Percentiles rank a stretch among this genome's conserved stretches.
Evolutionary conservation across 2,888 invertebrate genomes (phyloP).

Genomic region (Microctonus aethiopoides): DNA sequence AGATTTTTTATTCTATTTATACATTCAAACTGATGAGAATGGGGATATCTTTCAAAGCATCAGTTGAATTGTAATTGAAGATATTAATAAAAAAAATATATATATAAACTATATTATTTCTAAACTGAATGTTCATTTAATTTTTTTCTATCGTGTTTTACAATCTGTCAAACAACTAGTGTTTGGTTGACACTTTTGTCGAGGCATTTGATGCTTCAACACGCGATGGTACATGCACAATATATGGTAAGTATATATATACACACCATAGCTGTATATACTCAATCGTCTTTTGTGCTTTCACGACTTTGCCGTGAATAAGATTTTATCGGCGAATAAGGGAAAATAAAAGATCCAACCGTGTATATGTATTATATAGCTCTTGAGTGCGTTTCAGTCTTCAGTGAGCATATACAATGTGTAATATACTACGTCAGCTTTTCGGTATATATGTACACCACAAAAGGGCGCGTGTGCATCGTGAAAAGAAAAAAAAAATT

Average conservation of each 20-base stretch:
- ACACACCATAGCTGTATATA: too few relatives aligned
- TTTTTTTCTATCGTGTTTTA: neutral
- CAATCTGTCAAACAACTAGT: slow-evolving; percentile 6
- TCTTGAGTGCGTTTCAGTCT: too few relatives aligned
- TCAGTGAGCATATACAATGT: neutral
- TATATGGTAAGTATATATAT: too few relatives aligned
- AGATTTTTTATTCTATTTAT: slow-evolving; percentile 4
- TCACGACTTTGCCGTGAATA: neutral
- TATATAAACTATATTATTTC: too few relatives aligned
- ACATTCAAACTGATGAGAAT: too few relatives aligned
- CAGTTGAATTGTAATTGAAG: neutral
- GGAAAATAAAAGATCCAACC: neutral
- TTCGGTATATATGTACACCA: slow-evolving; percentile 8
- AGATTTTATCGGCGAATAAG: slow-evolving; percentile 17
- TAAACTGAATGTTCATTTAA: neutral
- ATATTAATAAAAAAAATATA: neutral
- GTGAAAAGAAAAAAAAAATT: neutral
- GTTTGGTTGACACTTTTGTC: neutral
- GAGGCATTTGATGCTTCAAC: slow-evolving; percentile 10
- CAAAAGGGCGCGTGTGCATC: neutral
- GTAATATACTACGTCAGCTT: neutral
- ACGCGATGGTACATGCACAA: slow-evolving; percentile 8
- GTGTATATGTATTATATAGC: too few relatives aligned
- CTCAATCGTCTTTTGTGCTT: neutral
- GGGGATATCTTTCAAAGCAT: too few relatives aligned